These are phyloP conservation scores for Grammomys surdaster DNA, from an alignment of 2,113 vertebrate species.

Conservation along the genomic window DNA sequence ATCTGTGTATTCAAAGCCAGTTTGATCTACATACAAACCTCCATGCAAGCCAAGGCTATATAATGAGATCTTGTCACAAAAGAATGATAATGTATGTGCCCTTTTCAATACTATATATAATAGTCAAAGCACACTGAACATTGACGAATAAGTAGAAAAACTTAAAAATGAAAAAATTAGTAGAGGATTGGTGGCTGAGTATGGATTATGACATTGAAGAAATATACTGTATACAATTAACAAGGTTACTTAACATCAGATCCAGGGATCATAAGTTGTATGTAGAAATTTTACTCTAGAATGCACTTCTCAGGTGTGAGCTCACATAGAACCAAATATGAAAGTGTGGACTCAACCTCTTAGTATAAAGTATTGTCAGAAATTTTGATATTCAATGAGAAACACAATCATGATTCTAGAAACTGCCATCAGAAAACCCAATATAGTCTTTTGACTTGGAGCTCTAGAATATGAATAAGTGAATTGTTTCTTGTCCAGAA, in stretches of 20 bases:
- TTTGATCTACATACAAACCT: neutral
- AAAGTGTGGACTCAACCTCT: neutral
- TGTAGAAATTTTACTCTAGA: neutral
- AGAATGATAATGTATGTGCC: neutral
- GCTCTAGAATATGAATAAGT: neutral
- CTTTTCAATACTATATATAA: neutral
- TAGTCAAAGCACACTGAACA: neutral
- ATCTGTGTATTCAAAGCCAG: neutral
- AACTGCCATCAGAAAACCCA: neutral
- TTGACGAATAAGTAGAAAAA: neutral
- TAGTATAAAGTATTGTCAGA: conserved; percentile 11
- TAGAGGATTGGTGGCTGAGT: neutral
- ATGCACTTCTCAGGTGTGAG: neutral
- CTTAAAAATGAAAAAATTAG: neutral
- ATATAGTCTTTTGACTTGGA: conserved; percentile 31
- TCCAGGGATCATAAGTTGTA: neutral
- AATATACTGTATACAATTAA: neutral
- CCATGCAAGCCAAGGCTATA: neutral
- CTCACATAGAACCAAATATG: neutral
- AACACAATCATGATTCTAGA: neutral
- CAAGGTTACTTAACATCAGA: neutral
- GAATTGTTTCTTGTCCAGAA: neutral
- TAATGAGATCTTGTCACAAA: neutral
- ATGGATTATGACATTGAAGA: neutral
- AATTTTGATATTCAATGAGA: neutral